A percentile compares a stretch with the other conserved stretches of the same genome.
Evolutionary conservation across 1,140 invertebrate genomes (phyloP).

Genomic region (Dreissena rostriformis): DNA sequence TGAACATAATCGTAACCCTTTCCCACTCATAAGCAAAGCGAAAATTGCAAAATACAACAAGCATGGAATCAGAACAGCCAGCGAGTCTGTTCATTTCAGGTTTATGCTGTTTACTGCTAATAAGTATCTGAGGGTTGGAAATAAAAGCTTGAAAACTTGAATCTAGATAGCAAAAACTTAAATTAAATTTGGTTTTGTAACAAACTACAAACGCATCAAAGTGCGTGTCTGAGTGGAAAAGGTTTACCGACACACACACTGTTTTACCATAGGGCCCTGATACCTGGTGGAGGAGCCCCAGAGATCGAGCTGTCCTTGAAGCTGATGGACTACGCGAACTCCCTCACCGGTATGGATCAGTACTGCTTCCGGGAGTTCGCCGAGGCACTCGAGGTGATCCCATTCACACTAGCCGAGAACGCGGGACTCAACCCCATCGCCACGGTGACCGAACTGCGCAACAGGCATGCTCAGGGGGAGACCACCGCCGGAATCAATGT

Average conservation of each 20-base stretch:
- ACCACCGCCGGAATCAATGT: conserved; percentile 97
- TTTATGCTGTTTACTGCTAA: no score
- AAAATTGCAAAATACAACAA: no score
- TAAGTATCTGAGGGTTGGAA: no score
- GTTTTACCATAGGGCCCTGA: conserved; percentile 84
- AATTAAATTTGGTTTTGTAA: no score
- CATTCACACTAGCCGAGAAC: conserved; percentile 99
- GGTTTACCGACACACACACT: background rate
- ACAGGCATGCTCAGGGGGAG: conserved; percentile 93
- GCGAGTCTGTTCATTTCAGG: no score
- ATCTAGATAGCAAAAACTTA: no score
- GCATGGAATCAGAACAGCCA: no score
- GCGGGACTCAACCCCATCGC: conserved; percentile 98
- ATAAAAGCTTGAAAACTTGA: no score
- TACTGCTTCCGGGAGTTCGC: conserved; percentile 97
- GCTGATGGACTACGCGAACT: conserved; percentile 91
- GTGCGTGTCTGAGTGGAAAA: no score
- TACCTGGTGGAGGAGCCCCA: conserved; percentile 98
- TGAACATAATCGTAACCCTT: no score
- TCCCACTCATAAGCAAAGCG: no score
- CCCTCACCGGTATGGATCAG: conserved; percentile 94
- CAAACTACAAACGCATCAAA: no score
- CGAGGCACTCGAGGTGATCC: conserved; percentile 97
- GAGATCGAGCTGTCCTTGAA: conserved; percentile 96
- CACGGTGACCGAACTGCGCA: conserved; percentile 98